A percentile compares a stretch with the other conserved stretches of the same genome.
phyloP scores from a whole-genome alignment of 2,888 invertebrate species.

The Diogma glabrata region DNA sequence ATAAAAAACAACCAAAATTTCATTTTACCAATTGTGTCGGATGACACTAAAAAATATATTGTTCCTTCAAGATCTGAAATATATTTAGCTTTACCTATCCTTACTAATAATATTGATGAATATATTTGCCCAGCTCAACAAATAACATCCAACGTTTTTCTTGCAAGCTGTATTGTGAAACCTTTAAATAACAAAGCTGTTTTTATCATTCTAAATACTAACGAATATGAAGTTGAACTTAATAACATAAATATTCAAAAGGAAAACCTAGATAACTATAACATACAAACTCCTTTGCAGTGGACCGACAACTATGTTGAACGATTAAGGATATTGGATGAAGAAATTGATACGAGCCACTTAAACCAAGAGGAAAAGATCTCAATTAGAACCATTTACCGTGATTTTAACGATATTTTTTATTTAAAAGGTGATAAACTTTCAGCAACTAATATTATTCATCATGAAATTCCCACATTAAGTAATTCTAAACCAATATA shows the following conservation, averaged over 20 bases:
- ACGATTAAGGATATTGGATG: neutral
- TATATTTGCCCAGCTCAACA: neutral
- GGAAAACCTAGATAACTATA: neutral
- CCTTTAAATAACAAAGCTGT: neutral
- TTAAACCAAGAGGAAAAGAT: too few species aligned
- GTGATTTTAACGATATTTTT: too few species aligned
- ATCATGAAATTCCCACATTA: neutral
- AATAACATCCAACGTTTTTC: neutral
- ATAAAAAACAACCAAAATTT: too few species aligned
- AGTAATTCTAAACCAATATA: neutral
- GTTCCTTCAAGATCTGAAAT: neutral
- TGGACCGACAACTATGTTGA: neutral
- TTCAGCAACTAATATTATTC: neutral
- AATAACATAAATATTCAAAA: neutral
- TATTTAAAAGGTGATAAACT: constrained; percentile 11
- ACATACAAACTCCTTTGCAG: neutral
- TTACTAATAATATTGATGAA: neutral
- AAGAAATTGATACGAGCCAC: neutral
- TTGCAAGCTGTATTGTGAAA: neutral
- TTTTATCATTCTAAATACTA: constrained; percentile 1
- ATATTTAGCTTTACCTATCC: neutral
- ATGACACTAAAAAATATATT: neutral
- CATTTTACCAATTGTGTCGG: too few species aligned
- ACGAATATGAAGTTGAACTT: neutral
- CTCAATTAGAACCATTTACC: too few species aligned